Conservation (phyloP, 2,888 invertebrate genomes). For the Stenurella melanura region DNA sequence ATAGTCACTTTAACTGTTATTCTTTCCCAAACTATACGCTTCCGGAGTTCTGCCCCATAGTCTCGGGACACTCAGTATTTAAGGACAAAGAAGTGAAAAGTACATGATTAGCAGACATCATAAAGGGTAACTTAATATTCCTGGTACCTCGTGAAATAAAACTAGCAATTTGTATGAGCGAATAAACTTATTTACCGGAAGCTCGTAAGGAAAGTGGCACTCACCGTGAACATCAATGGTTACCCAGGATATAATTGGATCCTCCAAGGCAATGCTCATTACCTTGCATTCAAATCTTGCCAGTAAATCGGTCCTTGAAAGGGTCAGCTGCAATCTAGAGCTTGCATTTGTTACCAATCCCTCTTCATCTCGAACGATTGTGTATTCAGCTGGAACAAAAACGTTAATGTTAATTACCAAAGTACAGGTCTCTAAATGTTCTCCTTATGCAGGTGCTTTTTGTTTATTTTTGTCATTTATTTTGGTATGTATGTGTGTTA, state of each 20-base stretch:
- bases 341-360: constrained; percentile 79
- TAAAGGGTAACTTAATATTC: not conserved
- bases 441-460: too few species aligned
- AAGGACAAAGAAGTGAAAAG: too few species aligned
- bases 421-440: not conserved
- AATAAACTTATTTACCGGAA: not conserved
- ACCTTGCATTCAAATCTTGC: constrained; percentile 84
- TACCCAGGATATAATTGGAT: constrained; percentile 78
- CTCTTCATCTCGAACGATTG: constrained; percentile 64
- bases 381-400: constrained; percentile 61
- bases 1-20: too few species aligned
- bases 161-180: not conserved
- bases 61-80: too few species aligned
- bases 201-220: constrained; percentile 62
- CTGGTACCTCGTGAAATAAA: not conserved
- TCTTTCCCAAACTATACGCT: too few species aligned
- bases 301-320: constrained; percentile 83
- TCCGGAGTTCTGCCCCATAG: too few species aligned
- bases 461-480: too few species aligned
- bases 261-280: constrained; percentile 81
- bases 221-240: constrained; percentile 85
- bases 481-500: too few species aligned
- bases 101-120: not conserved
- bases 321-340: constrained; percentile 79
- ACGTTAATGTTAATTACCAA: not conserved